Conservation (phyloP, 2,113 vertebrate genomes). For the Varanus salvator region DNA sequence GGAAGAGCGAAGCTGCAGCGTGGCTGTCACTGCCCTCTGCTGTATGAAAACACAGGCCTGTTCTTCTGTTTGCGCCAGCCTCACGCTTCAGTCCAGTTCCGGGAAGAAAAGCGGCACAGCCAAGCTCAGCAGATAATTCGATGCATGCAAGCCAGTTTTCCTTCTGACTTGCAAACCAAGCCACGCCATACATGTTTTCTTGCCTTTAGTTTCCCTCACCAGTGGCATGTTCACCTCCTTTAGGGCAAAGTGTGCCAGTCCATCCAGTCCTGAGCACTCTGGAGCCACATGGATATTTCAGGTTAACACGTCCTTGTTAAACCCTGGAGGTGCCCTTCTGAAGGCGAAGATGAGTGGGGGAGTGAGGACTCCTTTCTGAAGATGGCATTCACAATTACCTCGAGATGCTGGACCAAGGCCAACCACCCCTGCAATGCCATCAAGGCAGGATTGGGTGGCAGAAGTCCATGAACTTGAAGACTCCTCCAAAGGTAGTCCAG, state of each 20-base stretch:
- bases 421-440: too few species aligned
- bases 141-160: neutral
- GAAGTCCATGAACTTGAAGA: too few species aligned
- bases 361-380: neutral
- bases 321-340: neutral
- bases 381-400: neutral
- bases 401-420: too few species aligned
- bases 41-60: neutral
- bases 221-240: fast-evolving
- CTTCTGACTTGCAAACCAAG: neutral
- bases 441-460: too few species aligned
- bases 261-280: neutral
- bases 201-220: neutral
- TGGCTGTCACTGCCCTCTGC: conserved; percentile 6
- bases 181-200: neutral
- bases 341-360: neutral
- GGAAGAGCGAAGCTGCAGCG: neutral
- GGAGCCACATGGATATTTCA: neutral
- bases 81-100: fast-evolving
- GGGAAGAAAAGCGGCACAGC: neutral
- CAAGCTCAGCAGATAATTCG: neutral
- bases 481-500: too few species aligned
- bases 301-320: neutral
- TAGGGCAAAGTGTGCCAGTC: neutral
- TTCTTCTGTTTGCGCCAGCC: neutral